Base-by-base conservation (phyloP, 2,797 vertebrate genomes). In the Sebastes diploproa region DNA sequence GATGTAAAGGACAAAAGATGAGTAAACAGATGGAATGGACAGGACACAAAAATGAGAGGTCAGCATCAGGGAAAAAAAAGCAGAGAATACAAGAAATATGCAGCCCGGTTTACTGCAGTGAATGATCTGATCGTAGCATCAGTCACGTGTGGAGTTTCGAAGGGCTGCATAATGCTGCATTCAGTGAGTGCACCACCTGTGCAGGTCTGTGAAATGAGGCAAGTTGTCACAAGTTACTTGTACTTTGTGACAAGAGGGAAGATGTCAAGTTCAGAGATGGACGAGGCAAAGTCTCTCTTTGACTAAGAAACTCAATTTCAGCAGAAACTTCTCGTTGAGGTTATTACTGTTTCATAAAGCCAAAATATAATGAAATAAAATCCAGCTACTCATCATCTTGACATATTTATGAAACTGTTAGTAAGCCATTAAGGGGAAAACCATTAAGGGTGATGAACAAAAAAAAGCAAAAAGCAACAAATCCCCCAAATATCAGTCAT, bases 51-150 rank as follows among this genome's bases (percentile, higher is more conserved):
- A 87, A 92, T 84, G 83, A 92, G 70, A 94, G 86, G 90, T 94
- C 91, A 94, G 92, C 86, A 84, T 91, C 72, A 93, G 92, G 92
- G 16, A 9, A 52, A 52, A 90, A 77, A 91, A 93, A 89, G 89
- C 87, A 91, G 83, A 92, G 90, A 94, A 93, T 88, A 94, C 92
- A 91, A 94, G 89, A 92, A 92, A 87, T 95, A 95, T 95, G 93
- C 90, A 91, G 94, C 92, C 92, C 84, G 23, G 59, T 67, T 67
- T 11, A 72, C 68, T 72, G 71, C 62, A 62, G 75, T 14, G 32
- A 78, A 56, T 30, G 59, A 81, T 87, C 82, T 65, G 72, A 87
- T 67, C 42, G 72, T 42, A 74, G 46, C 62, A 77, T 72, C 54
- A 60, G 56, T 80, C 69, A 63, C 27, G 20, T 60, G 20, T 32